Conservation (phyloP, 2,888 invertebrate species). For the Pterostichus niger region DNA sequence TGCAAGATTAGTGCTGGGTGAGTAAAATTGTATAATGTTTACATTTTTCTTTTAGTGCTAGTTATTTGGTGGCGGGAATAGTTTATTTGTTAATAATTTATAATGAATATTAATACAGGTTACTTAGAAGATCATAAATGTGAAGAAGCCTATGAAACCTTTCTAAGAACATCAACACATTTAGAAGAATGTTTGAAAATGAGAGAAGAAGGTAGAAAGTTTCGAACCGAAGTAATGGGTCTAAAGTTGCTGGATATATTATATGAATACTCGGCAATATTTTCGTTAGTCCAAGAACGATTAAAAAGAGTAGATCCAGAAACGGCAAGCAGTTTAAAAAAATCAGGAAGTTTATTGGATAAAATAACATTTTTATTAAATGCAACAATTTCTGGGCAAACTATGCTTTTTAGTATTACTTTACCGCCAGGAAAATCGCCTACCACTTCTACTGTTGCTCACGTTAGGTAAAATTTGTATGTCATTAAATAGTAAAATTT, state of each 20-base stretch:
- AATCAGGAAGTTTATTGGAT: slow-evolving; percentile 66
- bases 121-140: slow-evolving; percentile 74
- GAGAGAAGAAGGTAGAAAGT: slow-evolving; percentile 71
- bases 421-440: slow-evolving; percentile 67
- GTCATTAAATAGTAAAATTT: background rate
- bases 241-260: slow-evolving; percentile 74
- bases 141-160: slow-evolving; percentile 72
- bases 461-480: slow-evolving; percentile 52
- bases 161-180: slow-evolving; percentile 72
- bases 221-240: slow-evolving; percentile 74
- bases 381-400: slow-evolving; percentile 68
- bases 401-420: slow-evolving; percentile 69
- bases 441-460: slow-evolving; percentile 60
- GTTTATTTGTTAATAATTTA: slow-evolving; percentile 6
- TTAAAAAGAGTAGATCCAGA: slow-evolving; percentile 71
- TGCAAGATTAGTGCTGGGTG: slow-evolving; percentile 72
- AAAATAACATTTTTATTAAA: slow-evolving; percentile 68
- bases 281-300: slow-evolving; percentile 74
- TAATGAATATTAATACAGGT: slow-evolving; percentile 71
- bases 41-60: slow-evolving; percentile 28
- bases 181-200: slow-evolving; percentile 70
- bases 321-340: slow-evolving; percentile 60
- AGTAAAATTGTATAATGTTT: slow-evolving; percentile 62
- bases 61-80: slow-evolving; percentile 17
- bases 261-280: slow-evolving; percentile 74